Conservation (phyloP, 2,888 invertebrate genomes). For the Lasioglossum figueresi region DNA sequence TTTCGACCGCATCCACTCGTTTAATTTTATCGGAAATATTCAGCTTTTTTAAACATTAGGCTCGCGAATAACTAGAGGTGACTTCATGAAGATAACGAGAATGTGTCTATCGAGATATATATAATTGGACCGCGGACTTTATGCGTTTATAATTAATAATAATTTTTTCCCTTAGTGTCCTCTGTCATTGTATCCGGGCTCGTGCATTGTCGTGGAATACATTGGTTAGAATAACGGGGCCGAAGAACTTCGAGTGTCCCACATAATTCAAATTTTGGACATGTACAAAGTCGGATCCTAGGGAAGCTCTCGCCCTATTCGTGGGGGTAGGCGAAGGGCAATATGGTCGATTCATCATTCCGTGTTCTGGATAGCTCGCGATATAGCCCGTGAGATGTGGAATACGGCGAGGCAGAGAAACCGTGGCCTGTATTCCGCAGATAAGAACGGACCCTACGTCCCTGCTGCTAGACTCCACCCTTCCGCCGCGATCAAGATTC, state of each 20-base stretch:
- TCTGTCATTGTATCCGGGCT: background rate
- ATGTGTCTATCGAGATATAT: background rate
- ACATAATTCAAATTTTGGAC: constrained; percentile 11
- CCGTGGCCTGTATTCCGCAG: constrained; percentile 79
- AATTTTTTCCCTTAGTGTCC: background rate
- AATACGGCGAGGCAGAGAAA: constrained; percentile 66
- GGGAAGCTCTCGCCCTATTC: constrained; percentile 57
- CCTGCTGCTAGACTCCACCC: constrained; percentile 48
- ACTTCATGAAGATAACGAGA: too few relatives aligned
- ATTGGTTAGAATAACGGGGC: background rate
- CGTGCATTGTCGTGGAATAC: background rate
- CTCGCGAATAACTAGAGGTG: too few relatives aligned
- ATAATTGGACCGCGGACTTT: background rate
- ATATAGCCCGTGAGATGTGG: constrained; percentile 67
- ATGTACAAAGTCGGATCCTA: background rate
- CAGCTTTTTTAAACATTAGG: too few relatives aligned
- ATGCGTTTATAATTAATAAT: background rate
- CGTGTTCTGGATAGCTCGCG: constrained; percentile 64
- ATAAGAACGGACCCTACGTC: constrained; percentile 82
- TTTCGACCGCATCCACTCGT: too few relatives aligned
- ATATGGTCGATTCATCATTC: constrained; percentile 83
- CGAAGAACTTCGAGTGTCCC: background rate
- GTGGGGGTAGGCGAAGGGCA: constrained; percentile 72
- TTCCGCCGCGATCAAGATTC: constrained; percentile 58
- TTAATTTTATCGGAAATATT: too few relatives aligned